Base-by-base conservation (phyloP, 2,888 invertebrate species). In the Phyllotreta cruciferae region DNA sequence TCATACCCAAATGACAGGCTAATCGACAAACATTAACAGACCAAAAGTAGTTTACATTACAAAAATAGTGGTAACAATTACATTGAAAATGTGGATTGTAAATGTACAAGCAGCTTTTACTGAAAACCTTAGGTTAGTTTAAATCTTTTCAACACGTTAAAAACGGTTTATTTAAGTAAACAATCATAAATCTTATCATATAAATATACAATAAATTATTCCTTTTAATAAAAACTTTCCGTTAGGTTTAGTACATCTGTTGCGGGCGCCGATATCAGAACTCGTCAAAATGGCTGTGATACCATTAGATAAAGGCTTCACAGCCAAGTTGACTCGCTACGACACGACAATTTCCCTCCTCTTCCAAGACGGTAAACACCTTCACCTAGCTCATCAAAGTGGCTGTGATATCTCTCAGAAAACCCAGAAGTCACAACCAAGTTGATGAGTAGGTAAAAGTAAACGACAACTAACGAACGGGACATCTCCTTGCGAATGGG, bases 281-380 rank as follows among this genome's bases (percentile, higher is more conserved):
- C 90, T 92, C 92, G 92, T 93, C 93, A 93, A 93, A 92, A 92
- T 92, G 93, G 93, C 93, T 93, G 93, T 93, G 93, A 92, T 91
- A 91, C 90, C 91, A 55, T 8, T 68, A 68, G 74, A 78, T 74
- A 75, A 79, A 87, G 89, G 90, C 84, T 85, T 85, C 91, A 90
- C 91, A 90, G 84, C 87, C 88, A 90, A 86, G 89, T 91, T 90
- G 88, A 90, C 91, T 64, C 87, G 88, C 84, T 83, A 84, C 85
- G 83, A 79, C 80, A 78, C 74, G 24, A 24, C 76, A 70, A 73
- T 68, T 66, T 36, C 9, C 45, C 8, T 50, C 10, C 24, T 36
- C 39, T 38, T 38, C 45, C 36, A 10, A 50, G 65, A 54, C 53
- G 71, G 56, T 60, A 39, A 10, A 44, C 60, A 62, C 63, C 68